These are phyloP conservation scores for Babylonia areolata DNA, from an alignment of 1,140 invertebrate species.

Conservation along the genomic window DNA sequence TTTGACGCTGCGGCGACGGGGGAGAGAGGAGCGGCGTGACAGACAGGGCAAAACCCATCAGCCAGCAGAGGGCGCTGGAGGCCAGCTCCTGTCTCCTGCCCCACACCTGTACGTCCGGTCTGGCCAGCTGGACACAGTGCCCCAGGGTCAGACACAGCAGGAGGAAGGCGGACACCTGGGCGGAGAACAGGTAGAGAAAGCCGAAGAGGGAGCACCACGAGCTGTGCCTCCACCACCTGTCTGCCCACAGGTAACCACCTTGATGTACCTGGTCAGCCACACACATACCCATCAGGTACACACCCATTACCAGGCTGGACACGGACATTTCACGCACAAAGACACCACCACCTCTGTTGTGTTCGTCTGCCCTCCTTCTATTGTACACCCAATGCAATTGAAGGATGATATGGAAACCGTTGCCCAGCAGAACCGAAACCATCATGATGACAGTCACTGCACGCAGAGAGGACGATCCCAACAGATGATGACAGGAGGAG, in stretches of 20 bases:
- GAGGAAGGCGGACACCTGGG: constrained; percentile 9
- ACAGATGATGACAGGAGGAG: constrained; percentile 55
- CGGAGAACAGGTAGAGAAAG: constrained; percentile 38
- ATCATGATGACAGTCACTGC: constrained; percentile 50
- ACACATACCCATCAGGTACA: constrained; percentile 64
- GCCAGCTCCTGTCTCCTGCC: not conserved
- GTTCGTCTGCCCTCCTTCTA: not conserved
- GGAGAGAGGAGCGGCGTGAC: not conserved
- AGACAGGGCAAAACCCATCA: not conserved
- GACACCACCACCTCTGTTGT: not conserved
- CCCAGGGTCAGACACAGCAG: not conserved
- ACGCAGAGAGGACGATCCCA: constrained; percentile 38
- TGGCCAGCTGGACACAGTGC: not conserved
- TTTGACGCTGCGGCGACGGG: not conserved
- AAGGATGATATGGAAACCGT: constrained; percentile 43
- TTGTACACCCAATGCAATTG: too few relatives aligned
- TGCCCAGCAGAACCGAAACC: constrained; percentile 51
- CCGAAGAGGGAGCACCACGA: not conserved
- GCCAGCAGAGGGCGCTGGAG: constrained; percentile 54
- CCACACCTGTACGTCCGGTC: not conserved
- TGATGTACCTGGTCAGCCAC: constrained; percentile 54
- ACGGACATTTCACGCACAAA: not conserved
- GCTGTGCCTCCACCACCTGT: constrained; percentile 54
- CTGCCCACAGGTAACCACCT: constrained; percentile 58
- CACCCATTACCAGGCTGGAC: constrained; percentile 64